These are phyloP conservation scores for Drosophila suzukii DNA, from an alignment of 1,140 invertebrate genomes.

Conservation along the genomic window DNA sequence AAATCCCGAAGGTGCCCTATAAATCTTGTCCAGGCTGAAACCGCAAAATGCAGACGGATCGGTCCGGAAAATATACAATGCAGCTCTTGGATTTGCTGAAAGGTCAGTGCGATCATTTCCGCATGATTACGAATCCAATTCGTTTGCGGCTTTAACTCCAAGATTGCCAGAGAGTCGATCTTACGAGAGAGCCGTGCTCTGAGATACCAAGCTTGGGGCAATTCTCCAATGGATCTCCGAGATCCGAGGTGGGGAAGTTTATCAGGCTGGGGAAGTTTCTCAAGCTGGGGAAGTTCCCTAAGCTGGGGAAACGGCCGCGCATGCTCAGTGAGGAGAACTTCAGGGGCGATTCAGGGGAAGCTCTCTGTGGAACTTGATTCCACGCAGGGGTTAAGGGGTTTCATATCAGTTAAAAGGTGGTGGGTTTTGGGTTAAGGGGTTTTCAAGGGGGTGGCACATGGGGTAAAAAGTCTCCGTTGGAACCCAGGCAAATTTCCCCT, in stretches of 20 bases:
- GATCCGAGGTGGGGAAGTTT: slow-evolving; percentile 8
- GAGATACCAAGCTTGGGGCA: slow-evolving; percentile 10
- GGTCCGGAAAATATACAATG: slow-evolving; percentile 5
- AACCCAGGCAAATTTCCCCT: not conserved
- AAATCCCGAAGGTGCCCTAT: slow-evolving; percentile 8
- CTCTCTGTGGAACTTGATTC: slow-evolving; percentile 37
- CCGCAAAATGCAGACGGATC: slow-evolving; percentile 18
- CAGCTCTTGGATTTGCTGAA: slow-evolving; percentile 57
- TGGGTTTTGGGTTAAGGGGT: slow-evolving; percentile 50
- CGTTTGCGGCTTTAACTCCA: slow-evolving; percentile 42
- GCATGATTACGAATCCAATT: slow-evolving; percentile 79
- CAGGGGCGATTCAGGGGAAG: slow-evolving; percentile 48
- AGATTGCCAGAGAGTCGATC: slow-evolving; percentile 27
- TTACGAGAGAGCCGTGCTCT: slow-evolving; percentile 4
- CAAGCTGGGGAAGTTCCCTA: slow-evolving; percentile 2
- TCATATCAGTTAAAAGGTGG: slow-evolving; percentile 11
- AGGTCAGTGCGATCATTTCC: slow-evolving; percentile 83
- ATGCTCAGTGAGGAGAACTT: slow-evolving; percentile 51
- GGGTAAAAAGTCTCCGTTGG: slow-evolving; percentile 18
- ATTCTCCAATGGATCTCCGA: slow-evolving; percentile 56
- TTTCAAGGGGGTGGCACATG: slow-evolving; percentile 10
- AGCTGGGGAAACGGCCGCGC: slow-evolving; percentile 36
- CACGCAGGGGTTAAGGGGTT: slow-evolving; percentile 38
- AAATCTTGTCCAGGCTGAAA: slow-evolving; percentile 28
- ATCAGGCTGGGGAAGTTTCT: not conserved